These are phyloP conservation scores for Sapajus apella DNA, from an alignment of 2,113 vertebrate genomes.

Conservation along the genomic window DNA sequence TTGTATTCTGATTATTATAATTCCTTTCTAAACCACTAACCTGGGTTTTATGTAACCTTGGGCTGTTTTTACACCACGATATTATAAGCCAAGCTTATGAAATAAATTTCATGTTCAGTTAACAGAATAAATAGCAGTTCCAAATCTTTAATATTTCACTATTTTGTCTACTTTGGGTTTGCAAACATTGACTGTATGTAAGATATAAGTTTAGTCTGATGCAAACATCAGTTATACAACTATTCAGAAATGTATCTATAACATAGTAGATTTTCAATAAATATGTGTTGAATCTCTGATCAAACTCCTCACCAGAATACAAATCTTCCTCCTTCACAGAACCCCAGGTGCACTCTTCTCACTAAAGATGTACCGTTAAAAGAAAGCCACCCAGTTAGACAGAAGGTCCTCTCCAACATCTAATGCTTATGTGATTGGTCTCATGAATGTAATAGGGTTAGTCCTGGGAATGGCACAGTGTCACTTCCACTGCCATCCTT, in stretches of 20 bases:
- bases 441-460: neutral
- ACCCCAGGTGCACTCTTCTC: rapidly evolving
- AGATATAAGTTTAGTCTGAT: neutral
- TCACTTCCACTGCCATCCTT: rapidly evolving
- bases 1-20: neutral
- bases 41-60: neutral
- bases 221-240: neutral
- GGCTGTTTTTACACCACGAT: neutral
- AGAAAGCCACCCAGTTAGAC: neutral
- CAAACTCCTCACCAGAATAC: rapidly evolving
- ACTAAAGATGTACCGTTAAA: neutral
- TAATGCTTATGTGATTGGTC: neutral
- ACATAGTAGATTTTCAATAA: neutral
- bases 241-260: neutral
- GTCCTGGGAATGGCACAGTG: neutral
- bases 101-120: neutral
- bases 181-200: neutral
- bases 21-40: neutral
- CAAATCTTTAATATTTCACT: neutral
- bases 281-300: neutral
- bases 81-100: neutral
- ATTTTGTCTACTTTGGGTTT: neutral
- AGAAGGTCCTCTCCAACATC: neutral
- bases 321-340: neutral
- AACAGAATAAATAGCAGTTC: neutral